Percentiles rank a stretch among this genome's conserved stretches.
Conservation (phyloP, 2,888 invertebrate genomes). For the Ephialtes manifestator region DNA sequence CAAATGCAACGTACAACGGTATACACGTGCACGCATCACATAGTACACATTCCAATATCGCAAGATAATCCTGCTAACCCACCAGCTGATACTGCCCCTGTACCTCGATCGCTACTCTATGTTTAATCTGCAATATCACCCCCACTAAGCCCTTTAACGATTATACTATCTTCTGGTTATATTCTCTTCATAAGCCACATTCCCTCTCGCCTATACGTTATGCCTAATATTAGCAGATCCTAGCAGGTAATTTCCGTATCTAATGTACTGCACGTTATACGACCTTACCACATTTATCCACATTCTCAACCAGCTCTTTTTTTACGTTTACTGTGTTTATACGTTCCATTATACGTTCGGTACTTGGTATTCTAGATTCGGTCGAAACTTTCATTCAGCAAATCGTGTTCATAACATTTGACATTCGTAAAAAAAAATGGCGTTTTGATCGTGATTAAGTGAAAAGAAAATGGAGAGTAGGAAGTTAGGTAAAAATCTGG, state of each 20-base stretch:
- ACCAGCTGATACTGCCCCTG: constrained; percentile 55
- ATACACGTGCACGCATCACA: constrained; percentile 36
- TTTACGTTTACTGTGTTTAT: constrained; percentile 1
- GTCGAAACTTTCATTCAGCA: background rate
- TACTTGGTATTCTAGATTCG: background rate
- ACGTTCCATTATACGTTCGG: background rate
- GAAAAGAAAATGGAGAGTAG: too few relatives aligned
- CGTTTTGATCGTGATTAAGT: too few relatives aligned
- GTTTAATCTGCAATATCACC: constrained; percentile 67
- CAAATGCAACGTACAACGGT: constrained; percentile 27
- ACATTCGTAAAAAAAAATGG: too few relatives aligned
- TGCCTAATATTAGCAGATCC: constrained; percentile 54
- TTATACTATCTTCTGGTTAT: constrained; percentile 65
- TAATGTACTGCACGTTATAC: constrained; percentile 40
- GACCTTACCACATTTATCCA: constrained; percentile 20
- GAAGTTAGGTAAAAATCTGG: too few relatives aligned
- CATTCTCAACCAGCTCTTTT: background rate
- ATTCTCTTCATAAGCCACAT: constrained; percentile 56
- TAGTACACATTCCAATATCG: constrained; percentile 64
- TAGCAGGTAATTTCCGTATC: constrained; percentile 54
- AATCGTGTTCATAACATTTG: too few relatives aligned
- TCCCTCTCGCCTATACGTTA: constrained; percentile 38
- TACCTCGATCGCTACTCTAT: constrained; percentile 53
- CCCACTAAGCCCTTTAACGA: constrained; percentile 64
- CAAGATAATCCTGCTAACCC: constrained; percentile 65